Base-by-base conservation (phyloP, 92 coral and sea anemone genomes). In the Porites rus region DNA sequence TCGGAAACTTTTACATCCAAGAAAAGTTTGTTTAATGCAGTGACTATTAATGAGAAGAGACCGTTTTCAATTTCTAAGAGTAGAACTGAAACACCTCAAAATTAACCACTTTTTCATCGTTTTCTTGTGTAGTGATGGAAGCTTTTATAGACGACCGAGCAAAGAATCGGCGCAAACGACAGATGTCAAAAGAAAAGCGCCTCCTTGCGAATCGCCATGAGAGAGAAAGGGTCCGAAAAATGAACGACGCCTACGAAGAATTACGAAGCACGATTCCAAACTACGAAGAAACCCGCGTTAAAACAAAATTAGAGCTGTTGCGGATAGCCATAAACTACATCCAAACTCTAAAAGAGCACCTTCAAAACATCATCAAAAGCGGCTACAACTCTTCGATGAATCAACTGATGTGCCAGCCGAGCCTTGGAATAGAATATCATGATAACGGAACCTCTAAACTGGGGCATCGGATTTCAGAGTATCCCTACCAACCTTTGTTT, bases 231-330 rank as follows among this genome's bases (percentile, higher is more conserved):
- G 93, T 90, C 17, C 86, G 93, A 31, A 90, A 90, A 61, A 90
- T 90, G 90, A 90, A 90, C 79, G 93, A 86, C 76, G 93, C 93
- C 28, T 90, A 86, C 28, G 90, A 90, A 71, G 90, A 85, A 11
- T 69, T 90, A 3, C 88, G 88, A 58, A 80, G 87, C 78, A 81
- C 75, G 17, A 86, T 90, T 31, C 93, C 93, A 2, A 80, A 81
- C 59, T 76, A 88, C 51, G 93, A 90, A 46, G 75, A 88, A 11
- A 81, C 84, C 63, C 56, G 90, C 43, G 88, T 86, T 31, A 88
- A 88, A 62, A 90, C 93, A 2, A 90, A 90, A 53, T 76, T 90
- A 53, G 90, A 90, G 51, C 73, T 90, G 20, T 76, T 90, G 25
- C 82, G 85, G 76, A 85, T 90, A 38, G 93, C 93, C 65, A 86